phyloP scores from a whole-genome alignment of 2,888 invertebrate genomes.

The Rhopalosiphum nymphaeae region DNA sequence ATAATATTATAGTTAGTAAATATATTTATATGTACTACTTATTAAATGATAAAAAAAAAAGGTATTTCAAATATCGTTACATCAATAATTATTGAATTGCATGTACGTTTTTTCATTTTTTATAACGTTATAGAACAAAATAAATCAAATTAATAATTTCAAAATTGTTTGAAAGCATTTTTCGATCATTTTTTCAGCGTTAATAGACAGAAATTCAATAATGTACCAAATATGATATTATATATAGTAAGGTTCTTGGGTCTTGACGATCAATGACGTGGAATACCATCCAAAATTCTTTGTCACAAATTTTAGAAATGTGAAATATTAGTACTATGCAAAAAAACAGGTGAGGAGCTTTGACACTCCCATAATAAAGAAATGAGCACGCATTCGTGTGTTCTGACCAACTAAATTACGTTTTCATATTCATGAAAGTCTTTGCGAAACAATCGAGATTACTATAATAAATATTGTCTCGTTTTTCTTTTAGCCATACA shows the following conservation, averaged over 20 bases:
- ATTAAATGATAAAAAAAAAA: no score
- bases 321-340: background rate
- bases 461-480: background rate
- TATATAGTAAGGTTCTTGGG: background rate
- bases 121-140: background rate
- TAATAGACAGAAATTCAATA: background rate
- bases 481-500: background rate
- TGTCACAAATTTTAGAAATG: background rate
- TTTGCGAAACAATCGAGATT: background rate
- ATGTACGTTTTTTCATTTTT: background rate
- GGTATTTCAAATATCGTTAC: no score
- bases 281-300: background rate
- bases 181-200: background rate
- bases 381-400: background rate
- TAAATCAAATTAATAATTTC: background rate
- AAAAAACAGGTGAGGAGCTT: background rate
- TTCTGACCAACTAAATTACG: background rate
- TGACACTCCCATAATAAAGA: no score
- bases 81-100: no score
- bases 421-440: background rate
- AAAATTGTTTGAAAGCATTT: background rate
- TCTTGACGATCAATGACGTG: background rate
- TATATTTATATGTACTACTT: no score
- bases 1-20: no score
- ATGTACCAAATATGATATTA: background rate